Conservation (phyloP, 37 sponge, comb jelly and placozoan genomes). For the Ianthella basta region DNA sequence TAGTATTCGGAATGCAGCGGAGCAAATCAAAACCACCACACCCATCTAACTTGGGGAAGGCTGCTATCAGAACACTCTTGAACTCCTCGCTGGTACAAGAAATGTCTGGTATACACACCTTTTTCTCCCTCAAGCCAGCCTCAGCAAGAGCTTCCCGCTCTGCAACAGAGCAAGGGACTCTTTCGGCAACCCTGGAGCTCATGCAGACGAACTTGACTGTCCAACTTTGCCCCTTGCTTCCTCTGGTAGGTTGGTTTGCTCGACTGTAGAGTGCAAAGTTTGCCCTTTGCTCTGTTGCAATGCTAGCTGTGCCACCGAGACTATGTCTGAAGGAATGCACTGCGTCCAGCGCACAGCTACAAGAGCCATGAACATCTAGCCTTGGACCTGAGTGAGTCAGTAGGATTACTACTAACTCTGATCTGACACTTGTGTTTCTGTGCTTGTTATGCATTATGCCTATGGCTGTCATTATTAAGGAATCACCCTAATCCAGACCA, state of each 20-base stretch:
- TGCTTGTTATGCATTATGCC: too few relatives aligned
- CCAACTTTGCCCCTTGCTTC: conserved; percentile 25
- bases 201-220: conserved; percentile 37
- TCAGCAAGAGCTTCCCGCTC: conserved; percentile 33
- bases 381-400: too few relatives aligned
- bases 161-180: conserved; percentile 24
- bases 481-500: too few relatives aligned
- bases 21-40: conserved; percentile 50
- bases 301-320: not conserved
- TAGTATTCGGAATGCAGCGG: conserved; percentile 41
- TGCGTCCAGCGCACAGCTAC: too few relatives aligned
- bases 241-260: not conserved
- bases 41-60: conserved; percentile 36
- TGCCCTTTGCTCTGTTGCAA: conserved; percentile 4
- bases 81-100: conserved; percentile 38
- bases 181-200: not conserved
- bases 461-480: not conserved
- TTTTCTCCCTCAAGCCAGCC: conserved; percentile 43
- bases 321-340: too few relatives aligned
- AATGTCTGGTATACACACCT: conserved; percentile 25
- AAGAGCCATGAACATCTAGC: too few relatives aligned
- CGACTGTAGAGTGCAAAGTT: conserved; percentile 21
- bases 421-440: too few relatives aligned
- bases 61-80: not conserved
- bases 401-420: too few relatives aligned